Percentiles rank a stretch among this genome's conserved stretches.
These are phyloP conservation scores for Oithona nana DNA, from an alignment of 2,888 invertebrate species.

Conservation along the genomic window DNA sequence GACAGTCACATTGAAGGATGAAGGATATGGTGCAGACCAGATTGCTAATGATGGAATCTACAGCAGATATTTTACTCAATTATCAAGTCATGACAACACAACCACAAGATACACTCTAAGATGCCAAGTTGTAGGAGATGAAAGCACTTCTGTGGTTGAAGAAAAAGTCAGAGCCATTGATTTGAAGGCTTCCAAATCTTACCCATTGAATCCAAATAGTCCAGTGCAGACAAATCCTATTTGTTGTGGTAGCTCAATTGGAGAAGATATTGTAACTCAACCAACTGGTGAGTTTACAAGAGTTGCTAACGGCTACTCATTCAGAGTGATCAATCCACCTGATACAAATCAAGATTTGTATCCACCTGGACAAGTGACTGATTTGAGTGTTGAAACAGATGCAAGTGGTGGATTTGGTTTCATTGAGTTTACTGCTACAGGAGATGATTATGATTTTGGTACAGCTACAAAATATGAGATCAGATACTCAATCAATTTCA, in stretches of 20 bases:
- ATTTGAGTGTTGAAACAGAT: no score
- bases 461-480: no score
- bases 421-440: no score
- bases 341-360: no score
- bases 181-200: background rate
- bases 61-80: conserved; percentile 19
- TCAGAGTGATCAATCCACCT: no score
- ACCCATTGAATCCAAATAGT: background rate
- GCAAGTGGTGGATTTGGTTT: no score
- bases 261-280: no score
- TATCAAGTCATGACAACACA: background rate
- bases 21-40: conserved; percentile 19
- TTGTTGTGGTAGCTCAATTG: conserved; percentile 2
- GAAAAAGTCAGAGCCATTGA: background rate
- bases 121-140: conserved; percentile 18
- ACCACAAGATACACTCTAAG: conserved; percentile 17
- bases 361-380: no score
- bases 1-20: conserved; percentile 17
- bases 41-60: conserved; percentile 20
- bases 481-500: no score
- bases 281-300: conserved; percentile 1
- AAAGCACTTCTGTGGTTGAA: conserved; percentile 12
- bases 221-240: background rate
- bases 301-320: background rate
- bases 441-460: no score